Base-by-base conservation (phyloP, 2,797 vertebrate species). In the Paedocypris micromegethes region DNA sequence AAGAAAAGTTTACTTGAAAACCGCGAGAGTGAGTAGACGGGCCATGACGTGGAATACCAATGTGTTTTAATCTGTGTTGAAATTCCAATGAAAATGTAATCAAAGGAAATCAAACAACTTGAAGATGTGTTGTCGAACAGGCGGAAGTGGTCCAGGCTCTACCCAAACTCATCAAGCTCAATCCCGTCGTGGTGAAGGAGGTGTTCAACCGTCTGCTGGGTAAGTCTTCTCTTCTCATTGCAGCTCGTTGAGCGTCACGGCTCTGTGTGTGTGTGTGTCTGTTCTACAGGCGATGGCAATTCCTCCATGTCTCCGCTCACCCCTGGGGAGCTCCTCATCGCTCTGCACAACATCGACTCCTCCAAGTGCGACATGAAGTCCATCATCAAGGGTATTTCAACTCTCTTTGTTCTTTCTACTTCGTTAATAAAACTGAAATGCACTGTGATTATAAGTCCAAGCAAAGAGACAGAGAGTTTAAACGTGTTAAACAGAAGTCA, bases 361-460 rank as follows among this genome's bases (percentile, higher is more conserved):
- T 89, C 82, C 64, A 97, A 97, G 82, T 97, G 95, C 39, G 95
- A 98, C 78, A 98, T 97, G 95, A 98, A 97, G 56, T 96, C 95
- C 1, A 97, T 98, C 82, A 98, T 98, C 67, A 98, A 98, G 88
- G 95, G 95, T 98, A 69, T 39, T 5, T 23, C 23, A 23, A 23
- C 23, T 23, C 23, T 23, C 23, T 23, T 23, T 23, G 23, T 23
- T 23, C 23, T 23, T 23, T 23, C 23, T 23, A 23, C 23, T 23
- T 23, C 23, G 1, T 23, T 23, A 23, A 23, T 23, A 23, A 23
- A 23, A 23, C 23, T 23, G 23, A 23, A 23, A 23, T 23, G n/a
- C n/a, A n/a, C n/a, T n/a, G 23, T 23, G 23, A 23, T 23, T 23
- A 23, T 23, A 23, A 23, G 23, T 23, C 23, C 23, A 23, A 23